Percentiles rank a stretch among this genome's conserved stretches.
phyloP scores from a whole-genome alignment of 2,888 invertebrate genomes.

The Catotricha subobsoleta region DNA sequence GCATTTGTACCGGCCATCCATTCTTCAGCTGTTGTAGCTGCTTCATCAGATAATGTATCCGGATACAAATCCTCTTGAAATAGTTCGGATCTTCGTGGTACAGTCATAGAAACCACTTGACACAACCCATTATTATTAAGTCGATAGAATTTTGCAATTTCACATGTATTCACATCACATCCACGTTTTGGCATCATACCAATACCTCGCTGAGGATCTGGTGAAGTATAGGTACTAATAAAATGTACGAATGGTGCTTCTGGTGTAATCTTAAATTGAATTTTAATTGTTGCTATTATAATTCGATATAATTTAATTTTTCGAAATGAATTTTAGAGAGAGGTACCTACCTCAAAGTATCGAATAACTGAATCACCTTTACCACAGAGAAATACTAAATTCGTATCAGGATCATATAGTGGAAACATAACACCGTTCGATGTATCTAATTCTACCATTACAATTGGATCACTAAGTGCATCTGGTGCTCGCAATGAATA shows the following conservation, averaged over 20 bases:
- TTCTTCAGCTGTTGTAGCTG: constrained; percentile 78
- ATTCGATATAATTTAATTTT: not conserved
- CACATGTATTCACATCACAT: constrained; percentile 83
- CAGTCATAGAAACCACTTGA: constrained; percentile 89
- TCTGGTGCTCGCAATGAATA: constrained; percentile 88
- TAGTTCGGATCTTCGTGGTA: constrained; percentile 89
- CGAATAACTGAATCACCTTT: constrained; percentile 97
- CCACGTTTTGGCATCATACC: constrained; percentile 97
- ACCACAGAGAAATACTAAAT: constrained; percentile 85
- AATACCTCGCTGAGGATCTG: constrained; percentile 94
- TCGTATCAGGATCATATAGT: constrained; percentile 89
- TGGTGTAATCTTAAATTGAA: constrained; percentile 49
- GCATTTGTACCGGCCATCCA: constrained; percentile 81
- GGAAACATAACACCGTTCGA: constrained; percentile 97
- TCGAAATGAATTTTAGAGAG: not conserved
- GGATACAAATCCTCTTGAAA: constrained; percentile 97
- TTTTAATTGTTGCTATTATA: not conserved
- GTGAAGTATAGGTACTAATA: constrained; percentile 92
- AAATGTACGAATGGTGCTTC: constrained; percentile 91
- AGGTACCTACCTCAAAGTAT: constrained; percentile 51
- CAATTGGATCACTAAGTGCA: constrained; percentile 69
- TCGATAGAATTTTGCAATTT: constrained; percentile 88
- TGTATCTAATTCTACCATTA: constrained; percentile 83
- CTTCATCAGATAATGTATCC: constrained; percentile 79
- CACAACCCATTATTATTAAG: constrained; percentile 86